phyloP scores from a whole-genome alignment of 2,797 vertebrate species.

The Enoplosus armatus region DNA sequence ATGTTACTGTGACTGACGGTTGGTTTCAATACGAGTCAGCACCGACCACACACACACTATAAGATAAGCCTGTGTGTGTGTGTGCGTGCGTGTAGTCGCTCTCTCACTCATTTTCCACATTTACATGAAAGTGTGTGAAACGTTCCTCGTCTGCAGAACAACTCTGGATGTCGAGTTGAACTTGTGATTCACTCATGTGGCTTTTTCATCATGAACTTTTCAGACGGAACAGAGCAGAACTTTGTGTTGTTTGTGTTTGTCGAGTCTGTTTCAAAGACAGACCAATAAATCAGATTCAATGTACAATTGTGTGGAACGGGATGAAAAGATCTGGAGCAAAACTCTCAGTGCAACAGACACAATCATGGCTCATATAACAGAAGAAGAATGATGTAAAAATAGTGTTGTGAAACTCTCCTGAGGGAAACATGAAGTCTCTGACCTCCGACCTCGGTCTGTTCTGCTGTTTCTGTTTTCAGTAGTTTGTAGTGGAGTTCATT shows the following conservation, averaged over 20 bases:
- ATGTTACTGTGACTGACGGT: background rate
- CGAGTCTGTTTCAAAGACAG: background rate
- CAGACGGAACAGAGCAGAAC: background rate
- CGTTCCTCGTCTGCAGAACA: too few species aligned
- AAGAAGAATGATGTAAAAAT: constrained; percentile 9
- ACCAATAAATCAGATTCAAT: background rate
- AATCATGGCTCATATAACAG: background rate
- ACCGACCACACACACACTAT: constrained; percentile 11
- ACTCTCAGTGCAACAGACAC: background rate
- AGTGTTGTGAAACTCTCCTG: constrained; percentile 28
- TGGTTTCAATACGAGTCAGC: background rate
- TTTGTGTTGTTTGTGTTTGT: constrained; percentile 1
- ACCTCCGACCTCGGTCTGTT: constrained; percentile 40
- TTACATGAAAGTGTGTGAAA: too few species aligned
- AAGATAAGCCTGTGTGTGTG: background rate
- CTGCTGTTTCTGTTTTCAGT: constrained; percentile 1
- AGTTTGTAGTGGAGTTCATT: background rate
- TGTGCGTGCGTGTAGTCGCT: too few species aligned
- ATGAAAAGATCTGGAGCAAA: background rate
- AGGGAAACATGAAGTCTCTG: constrained; percentile 20
- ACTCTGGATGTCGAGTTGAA: too few species aligned
- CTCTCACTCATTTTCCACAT: too few species aligned
- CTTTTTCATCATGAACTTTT: background rate
- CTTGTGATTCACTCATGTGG: background rate
- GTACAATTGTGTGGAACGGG: background rate